These are phyloP conservation scores for Phenacoccus solenopsis DNA, from an alignment of 1,140 invertebrate genomes.

Conservation along the genomic window DNA sequence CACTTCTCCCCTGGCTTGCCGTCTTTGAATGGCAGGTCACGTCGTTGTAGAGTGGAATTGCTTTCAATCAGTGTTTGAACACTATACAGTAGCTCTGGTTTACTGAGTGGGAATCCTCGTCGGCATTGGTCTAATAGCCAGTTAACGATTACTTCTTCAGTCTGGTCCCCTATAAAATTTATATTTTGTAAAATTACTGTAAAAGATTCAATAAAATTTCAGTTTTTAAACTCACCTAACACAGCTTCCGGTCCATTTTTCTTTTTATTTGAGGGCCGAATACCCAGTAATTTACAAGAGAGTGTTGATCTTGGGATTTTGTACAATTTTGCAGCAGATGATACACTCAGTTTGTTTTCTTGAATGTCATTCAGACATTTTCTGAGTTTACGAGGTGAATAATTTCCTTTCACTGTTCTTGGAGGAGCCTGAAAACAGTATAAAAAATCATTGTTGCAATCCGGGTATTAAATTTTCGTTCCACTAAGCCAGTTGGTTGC, in stretches of 20 bases:
- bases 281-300: neutral
- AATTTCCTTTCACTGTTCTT: neutral
- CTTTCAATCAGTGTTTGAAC: neutral
- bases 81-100: neutral
- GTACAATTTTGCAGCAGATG: neutral
- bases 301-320: neutral
- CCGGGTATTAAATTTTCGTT: too few relatives aligned
- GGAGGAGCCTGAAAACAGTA: too few relatives aligned
- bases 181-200: neutral
- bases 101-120: conserved; percentile 14
- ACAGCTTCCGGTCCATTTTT: neutral
- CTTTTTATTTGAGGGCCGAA: neutral
- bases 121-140: neutral
- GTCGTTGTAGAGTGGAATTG: neutral
- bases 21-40: conserved; percentile 10
- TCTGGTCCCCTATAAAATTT: neutral
- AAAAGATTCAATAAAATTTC: neutral
- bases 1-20: conserved; percentile 16
- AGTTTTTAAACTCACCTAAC: neutral
- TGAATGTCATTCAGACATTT: conserved; percentile 11
- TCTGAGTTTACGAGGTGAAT: neutral
- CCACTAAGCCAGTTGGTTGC: too few relatives aligned
- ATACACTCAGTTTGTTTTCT: neutral
- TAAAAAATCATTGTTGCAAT: too few relatives aligned
- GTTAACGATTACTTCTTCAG: neutral